These are phyloP conservation scores for Syngnathus scovelli DNA, from an alignment of 2,113 vertebrate species.

Conservation along the genomic window DNA sequence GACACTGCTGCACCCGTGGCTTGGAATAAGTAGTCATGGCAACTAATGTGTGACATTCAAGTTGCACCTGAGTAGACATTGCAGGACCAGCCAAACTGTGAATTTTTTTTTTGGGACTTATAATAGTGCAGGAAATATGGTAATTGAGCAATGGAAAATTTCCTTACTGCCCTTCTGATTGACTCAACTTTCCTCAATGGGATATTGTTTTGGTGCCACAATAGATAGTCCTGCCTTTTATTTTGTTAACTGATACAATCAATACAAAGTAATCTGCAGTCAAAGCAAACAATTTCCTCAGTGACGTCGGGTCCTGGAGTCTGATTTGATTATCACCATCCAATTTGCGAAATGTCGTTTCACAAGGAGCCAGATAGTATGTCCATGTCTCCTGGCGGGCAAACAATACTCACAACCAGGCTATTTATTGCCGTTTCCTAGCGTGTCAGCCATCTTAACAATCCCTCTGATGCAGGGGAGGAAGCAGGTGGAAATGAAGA, in stretches of 20 bases:
- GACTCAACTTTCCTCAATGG: conserved; percentile 24
- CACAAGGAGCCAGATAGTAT: conserved; percentile 16
- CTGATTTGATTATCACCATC: conserved; percentile 17
- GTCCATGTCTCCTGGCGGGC: conserved; percentile 29
- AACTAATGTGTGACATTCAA: too few species aligned
- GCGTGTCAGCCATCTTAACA: conserved; percentile 42
- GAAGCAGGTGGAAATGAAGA: conserved; percentile 45
- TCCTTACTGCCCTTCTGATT: not conserved
- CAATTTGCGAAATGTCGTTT: conserved; percentile 18
- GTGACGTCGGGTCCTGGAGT: conserved; percentile 8
- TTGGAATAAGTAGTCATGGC: too few species aligned
- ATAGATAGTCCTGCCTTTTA: conserved; percentile 28
- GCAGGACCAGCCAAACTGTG: too few species aligned
- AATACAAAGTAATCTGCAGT: conserved; percentile 24
- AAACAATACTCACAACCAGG: conserved; percentile 59
- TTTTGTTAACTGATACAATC: conserved; percentile 23
- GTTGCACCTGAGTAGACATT: too few species aligned
- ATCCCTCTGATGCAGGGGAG: conserved; percentile 46
- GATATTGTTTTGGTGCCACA: conserved; percentile 27
- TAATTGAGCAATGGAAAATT: not conserved
- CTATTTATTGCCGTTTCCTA: conserved; percentile 39
- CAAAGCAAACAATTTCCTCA: conserved; percentile 19
- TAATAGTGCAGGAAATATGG: too few species aligned
- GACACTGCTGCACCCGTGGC: too few species aligned
- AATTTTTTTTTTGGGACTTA: too few species aligned